Conservation (phyloP, 2,888 invertebrate species). For the Pseudococcus jackbeardsleyi region DNA sequence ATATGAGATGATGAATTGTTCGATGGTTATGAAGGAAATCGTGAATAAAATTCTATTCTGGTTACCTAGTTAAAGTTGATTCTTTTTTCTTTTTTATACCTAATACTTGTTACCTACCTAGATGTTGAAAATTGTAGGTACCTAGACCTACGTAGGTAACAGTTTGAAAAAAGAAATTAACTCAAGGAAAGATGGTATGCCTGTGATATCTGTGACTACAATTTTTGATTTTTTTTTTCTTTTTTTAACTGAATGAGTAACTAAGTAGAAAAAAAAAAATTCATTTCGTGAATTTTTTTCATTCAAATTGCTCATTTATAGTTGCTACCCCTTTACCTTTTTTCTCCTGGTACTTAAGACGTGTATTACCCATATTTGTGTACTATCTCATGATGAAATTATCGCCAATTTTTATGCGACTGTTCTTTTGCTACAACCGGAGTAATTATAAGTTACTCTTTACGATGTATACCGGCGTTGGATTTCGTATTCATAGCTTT, state of each 20-base stretch:
- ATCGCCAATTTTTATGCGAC: conserved; percentile 46
- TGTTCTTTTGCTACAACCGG: conserved; percentile 33
- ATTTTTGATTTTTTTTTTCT: conserved; percentile 8
- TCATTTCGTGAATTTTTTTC: background rate
- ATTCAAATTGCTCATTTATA: conserved; percentile 27
- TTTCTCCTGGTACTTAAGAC: background rate
- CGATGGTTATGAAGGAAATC: background rate
- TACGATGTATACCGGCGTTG: conserved; percentile 32
- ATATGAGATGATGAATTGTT: background rate
- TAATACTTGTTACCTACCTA: too few species aligned
- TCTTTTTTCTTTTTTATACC: too few species aligned
- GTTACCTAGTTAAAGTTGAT: too few species aligned
- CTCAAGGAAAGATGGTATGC: conserved; percentile 5
- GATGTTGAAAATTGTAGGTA: too few species aligned
- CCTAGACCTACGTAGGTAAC: too few species aligned
- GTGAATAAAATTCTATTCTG: background rate
- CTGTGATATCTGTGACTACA: conserved; percentile 27
- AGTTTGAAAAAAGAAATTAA: background rate
- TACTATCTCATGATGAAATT: conserved; percentile 1
- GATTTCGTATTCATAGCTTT: conserved; percentile 47
- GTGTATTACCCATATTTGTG: background rate
- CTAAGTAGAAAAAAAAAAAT: too few species aligned
- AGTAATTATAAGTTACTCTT: background rate
- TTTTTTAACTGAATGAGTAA: too few species aligned
- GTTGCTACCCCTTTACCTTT: background rate